A percentile compares a stretch with the other conserved stretches of the same genome.
These are phyloP conservation scores for Uropetala carovei DNA, from an alignment of 2,888 invertebrate species.

Conservation along the genomic window DNA sequence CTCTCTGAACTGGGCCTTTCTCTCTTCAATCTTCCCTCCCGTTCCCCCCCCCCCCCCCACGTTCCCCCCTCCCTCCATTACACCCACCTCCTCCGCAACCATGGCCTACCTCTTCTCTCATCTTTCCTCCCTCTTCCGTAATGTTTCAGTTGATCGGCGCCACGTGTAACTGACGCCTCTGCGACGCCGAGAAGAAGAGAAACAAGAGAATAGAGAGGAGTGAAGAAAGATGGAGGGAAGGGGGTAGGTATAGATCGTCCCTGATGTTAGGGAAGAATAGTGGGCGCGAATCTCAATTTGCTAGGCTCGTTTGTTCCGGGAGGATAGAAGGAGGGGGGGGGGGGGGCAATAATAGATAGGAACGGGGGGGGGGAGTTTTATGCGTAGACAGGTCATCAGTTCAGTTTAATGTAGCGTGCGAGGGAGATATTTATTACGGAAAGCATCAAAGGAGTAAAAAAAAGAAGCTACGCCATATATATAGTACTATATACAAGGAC, in stretches of 20 bases:
- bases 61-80: neutral
- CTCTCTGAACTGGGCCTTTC: too few relatives aligned
- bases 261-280: neutral
- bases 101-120: too few relatives aligned
- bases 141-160: slow-evolving; percentile 39
- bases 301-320: too few relatives aligned
- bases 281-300: neutral
- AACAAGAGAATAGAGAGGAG: neutral
- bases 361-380: neutral
- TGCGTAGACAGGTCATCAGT: neutral
- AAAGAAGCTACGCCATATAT: too few relatives aligned
- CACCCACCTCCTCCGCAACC: neutral
- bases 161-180: slow-evolving; percentile 38
- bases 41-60: neutral
- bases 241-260: neutral
- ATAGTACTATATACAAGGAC: too few relatives aligned
- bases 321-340: neutral
- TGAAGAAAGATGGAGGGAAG: neutral
- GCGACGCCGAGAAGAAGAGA: neutral
- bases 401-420: neutral
- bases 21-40: too few relatives aligned
- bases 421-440: neutral
- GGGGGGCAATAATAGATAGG: neutral
- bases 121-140: slow-evolving; percentile 22
- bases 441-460: slow-evolving; percentile 21